Percentiles rank a stretch among this genome's conserved stretches.
Conservation (phyloP, 2,888 invertebrate genomes). For the Andrena praecox region DNA sequence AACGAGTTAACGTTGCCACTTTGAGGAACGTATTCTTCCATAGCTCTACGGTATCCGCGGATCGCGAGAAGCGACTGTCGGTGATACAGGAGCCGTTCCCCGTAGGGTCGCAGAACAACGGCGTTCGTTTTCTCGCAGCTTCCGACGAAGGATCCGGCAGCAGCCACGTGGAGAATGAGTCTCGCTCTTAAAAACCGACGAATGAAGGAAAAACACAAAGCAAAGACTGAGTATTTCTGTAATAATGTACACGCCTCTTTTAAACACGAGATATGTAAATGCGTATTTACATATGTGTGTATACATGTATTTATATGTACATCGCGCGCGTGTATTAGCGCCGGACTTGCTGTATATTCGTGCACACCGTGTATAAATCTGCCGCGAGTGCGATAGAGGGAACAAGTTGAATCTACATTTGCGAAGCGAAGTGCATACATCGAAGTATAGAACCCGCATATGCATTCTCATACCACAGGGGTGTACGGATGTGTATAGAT, state of each 20-base stretch:
- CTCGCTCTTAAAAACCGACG: slow-evolving; percentile 64
- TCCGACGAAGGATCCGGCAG: slow-evolving; percentile 65
- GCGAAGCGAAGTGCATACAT: slow-evolving; percentile 34
- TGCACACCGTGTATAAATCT: slow-evolving; percentile 46
- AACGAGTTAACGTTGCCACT: slow-evolving; percentile 85
- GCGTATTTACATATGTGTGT: slow-evolving; percentile 67
- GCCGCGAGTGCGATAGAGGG: slow-evolving; percentile 42
- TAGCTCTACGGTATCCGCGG: slow-evolving; percentile 72
- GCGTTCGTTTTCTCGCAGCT: slow-evolving; percentile 57
- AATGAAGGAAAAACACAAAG: slow-evolving; percentile 46
- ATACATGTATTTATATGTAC: slow-evolving; percentile 59
- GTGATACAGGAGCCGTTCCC: slow-evolving; percentile 80
- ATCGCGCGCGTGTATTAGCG: slow-evolving; percentile 34
- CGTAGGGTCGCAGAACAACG: slow-evolving; percentile 64
- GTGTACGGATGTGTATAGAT: slow-evolving; percentile 43
- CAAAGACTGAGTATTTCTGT: slow-evolving; percentile 68
- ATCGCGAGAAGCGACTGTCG: slow-evolving; percentile 80
- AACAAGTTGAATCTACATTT: slow-evolving; percentile 43
- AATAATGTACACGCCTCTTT: slow-evolving; percentile 56
- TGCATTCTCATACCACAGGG: slow-evolving; percentile 35
- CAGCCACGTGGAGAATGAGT: slow-evolving; percentile 68
- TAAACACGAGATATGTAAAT: slow-evolving; percentile 53
- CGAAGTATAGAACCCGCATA: slow-evolving; percentile 21
- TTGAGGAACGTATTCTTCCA: slow-evolving; percentile 87
- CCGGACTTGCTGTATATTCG: slow-evolving; percentile 43